A percentile compares a stretch with the other conserved stretches of the same genome.
phyloP scores from a whole-genome alignment of 2,113 vertebrate genomes.

The Microtus montanus region DNA sequence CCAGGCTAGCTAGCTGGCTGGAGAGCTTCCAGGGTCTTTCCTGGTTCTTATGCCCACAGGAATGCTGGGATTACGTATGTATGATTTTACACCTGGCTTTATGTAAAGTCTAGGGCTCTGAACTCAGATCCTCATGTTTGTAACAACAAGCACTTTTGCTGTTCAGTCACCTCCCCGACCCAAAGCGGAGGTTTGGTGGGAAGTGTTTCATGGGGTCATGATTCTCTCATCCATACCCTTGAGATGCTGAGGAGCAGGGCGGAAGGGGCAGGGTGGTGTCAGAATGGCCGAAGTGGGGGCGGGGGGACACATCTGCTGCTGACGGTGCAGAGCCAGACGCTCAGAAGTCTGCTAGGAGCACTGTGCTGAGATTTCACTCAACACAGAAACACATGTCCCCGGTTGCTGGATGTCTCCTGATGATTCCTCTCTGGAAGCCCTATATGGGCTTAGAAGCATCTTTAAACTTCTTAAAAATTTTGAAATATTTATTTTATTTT shows the following conservation, averaged over 20 bases:
- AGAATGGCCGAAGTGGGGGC: not conserved
- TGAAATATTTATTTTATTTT: not conserved
- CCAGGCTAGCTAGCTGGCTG: not conserved
- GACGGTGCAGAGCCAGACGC: not conserved
- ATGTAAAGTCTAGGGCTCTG: not conserved
- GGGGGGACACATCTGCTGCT: not conserved
- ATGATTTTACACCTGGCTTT: not conserved
- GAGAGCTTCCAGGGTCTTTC: not conserved
- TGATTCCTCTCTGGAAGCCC: not conserved
- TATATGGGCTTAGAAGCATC: not conserved
- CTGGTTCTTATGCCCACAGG: not conserved
- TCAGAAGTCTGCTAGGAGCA: not conserved
- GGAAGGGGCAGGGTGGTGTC: not conserved
- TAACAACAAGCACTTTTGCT: too few relatives aligned
- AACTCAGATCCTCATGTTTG: not conserved
- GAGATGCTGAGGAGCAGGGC: not conserved
- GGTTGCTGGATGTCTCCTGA: not conserved
- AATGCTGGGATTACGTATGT: not conserved
- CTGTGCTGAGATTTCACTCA: not conserved
- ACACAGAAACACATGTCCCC: not conserved
- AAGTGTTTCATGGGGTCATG: not conserved
- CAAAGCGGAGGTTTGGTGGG: not conserved
- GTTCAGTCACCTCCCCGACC: not conserved
- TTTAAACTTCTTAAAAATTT: not conserved
- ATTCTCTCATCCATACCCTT: not conserved